Percentiles rank a stretch among this genome's conserved stretches.
phyloP scores from a whole-genome alignment of 1,140 invertebrate genomes.

The Pemphigus obesinymphae region DNA sequence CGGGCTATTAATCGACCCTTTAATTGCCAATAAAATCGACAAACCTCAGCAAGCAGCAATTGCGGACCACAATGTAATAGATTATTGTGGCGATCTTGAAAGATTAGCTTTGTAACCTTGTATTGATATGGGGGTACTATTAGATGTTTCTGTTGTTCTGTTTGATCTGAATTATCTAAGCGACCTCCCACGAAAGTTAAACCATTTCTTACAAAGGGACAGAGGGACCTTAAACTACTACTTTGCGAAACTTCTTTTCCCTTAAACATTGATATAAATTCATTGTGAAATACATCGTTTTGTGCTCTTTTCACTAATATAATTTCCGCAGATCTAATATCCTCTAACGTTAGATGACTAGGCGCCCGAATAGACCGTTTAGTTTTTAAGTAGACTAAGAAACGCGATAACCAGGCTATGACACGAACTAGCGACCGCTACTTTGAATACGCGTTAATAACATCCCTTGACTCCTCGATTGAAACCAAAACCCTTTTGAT shows the following conservation, averaged over 20 bases:
- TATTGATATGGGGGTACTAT: too few species aligned
- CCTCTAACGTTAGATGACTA: background rate
- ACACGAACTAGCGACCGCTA: background rate
- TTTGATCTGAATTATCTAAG: background rate
- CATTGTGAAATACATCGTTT: background rate
- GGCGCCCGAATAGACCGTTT: background rate
- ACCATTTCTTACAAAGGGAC: background rate
- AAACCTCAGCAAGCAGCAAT: background rate
- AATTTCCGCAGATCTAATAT: background rate
- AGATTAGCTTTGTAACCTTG: too few species aligned
- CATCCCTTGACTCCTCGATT: background rate
- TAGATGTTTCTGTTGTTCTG: too few species aligned
- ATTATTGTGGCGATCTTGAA: too few species aligned
- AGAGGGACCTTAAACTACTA: background rate
- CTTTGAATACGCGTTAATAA: background rate
- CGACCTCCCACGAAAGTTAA: constrained; percentile 33
- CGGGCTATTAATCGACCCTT: background rate
- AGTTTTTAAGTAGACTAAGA: background rate
- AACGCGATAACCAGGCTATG: background rate
- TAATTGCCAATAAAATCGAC: background rate
- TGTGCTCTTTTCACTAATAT: background rate
- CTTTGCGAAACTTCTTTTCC: background rate
- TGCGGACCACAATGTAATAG: too few species aligned
- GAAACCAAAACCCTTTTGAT: background rate
- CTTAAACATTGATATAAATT: background rate